Conservation (phyloP, 2,113 vertebrate species). For the Hippolais icterina region DNA sequence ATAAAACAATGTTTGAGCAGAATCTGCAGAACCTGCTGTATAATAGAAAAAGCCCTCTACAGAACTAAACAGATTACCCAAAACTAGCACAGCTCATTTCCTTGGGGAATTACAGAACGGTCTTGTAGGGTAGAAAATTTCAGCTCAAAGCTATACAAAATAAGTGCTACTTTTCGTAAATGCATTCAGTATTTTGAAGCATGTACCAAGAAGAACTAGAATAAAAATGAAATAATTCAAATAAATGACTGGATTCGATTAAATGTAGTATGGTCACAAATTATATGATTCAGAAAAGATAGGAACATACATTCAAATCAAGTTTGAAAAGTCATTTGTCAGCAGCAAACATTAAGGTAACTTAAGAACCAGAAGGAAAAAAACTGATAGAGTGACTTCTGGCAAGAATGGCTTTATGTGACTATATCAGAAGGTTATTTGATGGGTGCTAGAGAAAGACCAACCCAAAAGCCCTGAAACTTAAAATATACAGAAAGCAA, state of each 20-base stretch:
- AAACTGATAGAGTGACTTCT: neutral
- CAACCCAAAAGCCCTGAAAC: neutral
- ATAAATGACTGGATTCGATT: neutral
- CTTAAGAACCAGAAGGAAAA: neutral
- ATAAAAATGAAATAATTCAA: neutral
- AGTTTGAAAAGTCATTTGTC: neutral
- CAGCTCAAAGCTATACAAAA: neutral
- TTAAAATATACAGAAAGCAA: neutral
- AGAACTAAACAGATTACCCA: neutral
- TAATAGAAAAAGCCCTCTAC: neutral
- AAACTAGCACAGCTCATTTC: conserved; percentile 1
- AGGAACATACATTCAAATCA: neutral
- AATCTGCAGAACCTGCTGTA: neutral
- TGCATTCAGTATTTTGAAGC: neutral
- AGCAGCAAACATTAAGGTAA: neutral
- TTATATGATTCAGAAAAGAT: neutral
- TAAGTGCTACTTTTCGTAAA: neutral
- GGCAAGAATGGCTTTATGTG: neutral
- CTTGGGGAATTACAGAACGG: neutral
- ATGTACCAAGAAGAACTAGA: neutral
- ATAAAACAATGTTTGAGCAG: neutral
- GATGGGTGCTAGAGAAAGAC: neutral
- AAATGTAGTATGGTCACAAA: neutral
- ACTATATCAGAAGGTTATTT: neutral
- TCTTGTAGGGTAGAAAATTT: neutral